Percentiles rank a stretch among this genome's conserved stretches.
Evolutionary conservation across 2,113 vertebrate species (phyloP).

Genomic region (Cisticola juncidis): DNA sequence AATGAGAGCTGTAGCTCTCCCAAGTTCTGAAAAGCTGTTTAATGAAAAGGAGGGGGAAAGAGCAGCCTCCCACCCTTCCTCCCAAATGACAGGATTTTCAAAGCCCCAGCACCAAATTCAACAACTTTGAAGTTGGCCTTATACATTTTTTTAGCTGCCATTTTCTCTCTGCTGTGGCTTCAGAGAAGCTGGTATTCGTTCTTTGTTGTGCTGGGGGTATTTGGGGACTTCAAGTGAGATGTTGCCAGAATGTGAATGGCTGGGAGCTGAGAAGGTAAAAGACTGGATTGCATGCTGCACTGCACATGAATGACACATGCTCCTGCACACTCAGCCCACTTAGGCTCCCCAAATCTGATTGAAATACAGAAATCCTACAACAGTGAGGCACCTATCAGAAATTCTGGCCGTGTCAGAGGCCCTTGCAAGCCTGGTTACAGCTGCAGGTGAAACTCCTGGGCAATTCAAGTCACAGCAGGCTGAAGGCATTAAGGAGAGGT

Average conservation of each 20-base stretch:
- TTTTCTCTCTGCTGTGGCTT: slow-evolving; percentile 30
- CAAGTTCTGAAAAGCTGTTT: slow-evolving; percentile 23
- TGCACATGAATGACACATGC: neutral
- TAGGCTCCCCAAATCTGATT: neutral
- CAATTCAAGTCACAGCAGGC: neutral
- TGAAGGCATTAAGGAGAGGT: neutral
- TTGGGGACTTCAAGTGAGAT: neutral
- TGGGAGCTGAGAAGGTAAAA: neutral
- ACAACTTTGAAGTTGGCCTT: slow-evolving; percentile 41
- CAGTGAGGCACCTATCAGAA: neutral
- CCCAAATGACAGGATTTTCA: slow-evolving; percentile 48
- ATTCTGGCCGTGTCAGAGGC: neutral
- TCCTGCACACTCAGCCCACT: neutral
- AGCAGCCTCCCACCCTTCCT: slow-evolving; percentile 31
- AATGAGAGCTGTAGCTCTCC: slow-evolving; percentile 50
- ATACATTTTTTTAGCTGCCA: neutral
- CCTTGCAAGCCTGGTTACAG: neutral
- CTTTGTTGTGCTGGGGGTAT: neutral
- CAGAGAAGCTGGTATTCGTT: slow-evolving; percentile 15
- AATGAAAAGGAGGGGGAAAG: slow-evolving; percentile 48
- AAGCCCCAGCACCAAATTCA: slow-evolving; percentile 39
- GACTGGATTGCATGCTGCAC: neutral
- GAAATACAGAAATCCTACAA: neutral
- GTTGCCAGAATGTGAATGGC: neutral
- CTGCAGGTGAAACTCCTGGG: neutral